Percentiles rank a stretch among this genome's conserved stretches.
phyloP scores from a whole-genome alignment of 1,140 invertebrate genomes.

The Caenorhabditis inopinata region DNA sequence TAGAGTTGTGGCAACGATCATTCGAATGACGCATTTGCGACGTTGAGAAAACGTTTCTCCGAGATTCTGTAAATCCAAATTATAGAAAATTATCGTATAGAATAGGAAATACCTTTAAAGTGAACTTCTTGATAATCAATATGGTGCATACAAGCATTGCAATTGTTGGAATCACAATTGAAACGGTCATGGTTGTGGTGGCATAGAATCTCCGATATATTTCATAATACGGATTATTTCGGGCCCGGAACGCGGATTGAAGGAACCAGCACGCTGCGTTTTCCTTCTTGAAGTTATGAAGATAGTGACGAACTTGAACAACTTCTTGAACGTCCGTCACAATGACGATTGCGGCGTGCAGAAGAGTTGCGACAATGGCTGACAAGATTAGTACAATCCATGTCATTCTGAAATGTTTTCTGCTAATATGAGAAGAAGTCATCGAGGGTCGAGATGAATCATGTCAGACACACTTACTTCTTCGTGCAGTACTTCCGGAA shows the following conservation, averaged over 20 bases:
- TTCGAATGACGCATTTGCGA: conserved; percentile 62
- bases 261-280: conserved; percentile 37
- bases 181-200: conserved; percentile 37
- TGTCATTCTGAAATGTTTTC: conserved; percentile 8
- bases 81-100: not conserved
- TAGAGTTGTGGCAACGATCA: conserved; percentile 62
- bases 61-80: conserved; percentile 50
- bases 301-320: not conserved
- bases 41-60: conserved; percentile 63
- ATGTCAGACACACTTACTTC: not conserved
- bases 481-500: conserved; percentile 62
- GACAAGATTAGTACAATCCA: conserved; percentile 34
- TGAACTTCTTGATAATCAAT: conserved; percentile 60
- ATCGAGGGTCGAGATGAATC: too few species aligned
- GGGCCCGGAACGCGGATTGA: not conserved
- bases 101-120: conserved; percentile 55
- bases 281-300: not conserved
- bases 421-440: not conserved
- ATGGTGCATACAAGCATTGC: conserved; percentile 62
- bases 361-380: conserved; percentile 3
- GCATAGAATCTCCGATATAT: conserved; percentile 50
- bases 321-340: conserved; percentile 53
- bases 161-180: conserved; percentile 61
- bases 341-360: conserved; percentile 57
- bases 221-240: conserved; percentile 37